phyloP scores from a whole-genome alignment of 1,140 invertebrate species.

The Temnothorax nylanderi region DNA sequence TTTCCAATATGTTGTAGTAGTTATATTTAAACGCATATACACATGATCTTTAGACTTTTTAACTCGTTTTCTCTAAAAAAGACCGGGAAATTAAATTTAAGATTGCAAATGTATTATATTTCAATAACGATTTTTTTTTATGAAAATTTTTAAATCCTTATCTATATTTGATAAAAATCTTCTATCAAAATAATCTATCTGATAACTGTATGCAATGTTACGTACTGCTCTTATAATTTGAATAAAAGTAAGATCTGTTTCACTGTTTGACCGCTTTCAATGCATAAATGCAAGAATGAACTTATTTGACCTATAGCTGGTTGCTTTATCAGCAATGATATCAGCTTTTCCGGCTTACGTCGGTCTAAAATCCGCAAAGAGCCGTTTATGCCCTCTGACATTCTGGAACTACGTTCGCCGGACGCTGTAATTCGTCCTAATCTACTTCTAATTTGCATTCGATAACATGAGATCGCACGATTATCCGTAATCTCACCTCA shows the following conservation, averaged over 20 bases:
- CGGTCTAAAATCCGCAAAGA: slow-evolving; percentile 28
- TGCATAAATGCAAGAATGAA: slow-evolving; percentile 42
- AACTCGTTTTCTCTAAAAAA: not conserved
- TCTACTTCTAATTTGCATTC: slow-evolving; percentile 16
- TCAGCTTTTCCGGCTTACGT: slow-evolving; percentile 16
- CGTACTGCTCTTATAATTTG: not conserved
- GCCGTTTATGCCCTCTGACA: slow-evolving; percentile 34
- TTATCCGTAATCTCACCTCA: not conserved
- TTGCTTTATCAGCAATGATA: slow-evolving; percentile 23
- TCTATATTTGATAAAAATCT: not conserved
- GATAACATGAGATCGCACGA: slow-evolving; percentile 9
- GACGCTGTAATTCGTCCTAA: slow-evolving; percentile 32
- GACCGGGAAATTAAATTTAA: not conserved
- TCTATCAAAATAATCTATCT: not conserved
- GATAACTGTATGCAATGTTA: not conserved
- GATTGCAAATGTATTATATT: not conserved
- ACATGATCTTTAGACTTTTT: not conserved
- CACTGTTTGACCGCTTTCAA: slow-evolving; percentile 3
- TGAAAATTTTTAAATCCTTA: not conserved
- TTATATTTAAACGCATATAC: not conserved
- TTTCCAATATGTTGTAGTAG: not conserved
- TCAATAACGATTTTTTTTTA: not conserved
- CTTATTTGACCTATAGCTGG: slow-evolving; percentile 31
- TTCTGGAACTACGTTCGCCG: slow-evolving; percentile 33
- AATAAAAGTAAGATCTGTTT: slow-evolving; percentile 16